phyloP scores from a whole-genome alignment of 2,888 invertebrate genomes.

The Petrolisthes cinctipes region DNA sequence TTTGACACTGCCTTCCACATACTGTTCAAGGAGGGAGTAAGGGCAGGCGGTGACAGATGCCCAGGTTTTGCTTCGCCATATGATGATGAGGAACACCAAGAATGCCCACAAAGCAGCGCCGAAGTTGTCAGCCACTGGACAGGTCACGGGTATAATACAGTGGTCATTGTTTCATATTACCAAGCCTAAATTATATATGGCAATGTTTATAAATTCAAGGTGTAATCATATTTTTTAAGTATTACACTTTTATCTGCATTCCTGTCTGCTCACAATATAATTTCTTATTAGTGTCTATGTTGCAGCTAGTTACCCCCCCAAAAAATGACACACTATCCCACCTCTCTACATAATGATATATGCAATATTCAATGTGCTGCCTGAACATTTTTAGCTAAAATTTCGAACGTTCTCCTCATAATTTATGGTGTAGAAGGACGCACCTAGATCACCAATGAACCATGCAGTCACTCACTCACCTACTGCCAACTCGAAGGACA shows the following conservation, averaged over 20 bases:
- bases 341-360: too few relatives aligned
- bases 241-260: too few relatives aligned
- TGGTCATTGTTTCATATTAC: background rate
- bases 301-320: background rate
- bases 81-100: slow-evolving; percentile 29
- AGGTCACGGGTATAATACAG: too few relatives aligned
- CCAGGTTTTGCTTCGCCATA: slow-evolving; percentile 31
- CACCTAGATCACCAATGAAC: background rate
- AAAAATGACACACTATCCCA: too few relatives aligned
- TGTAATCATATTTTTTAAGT: too few relatives aligned
- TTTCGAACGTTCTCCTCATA: too few relatives aligned
- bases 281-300: background rate
- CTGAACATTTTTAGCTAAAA: too few relatives aligned
- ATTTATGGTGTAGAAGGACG: background rate
- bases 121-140: background rate
- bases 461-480: slow-evolving; percentile 73
- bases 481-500: slow-evolving; percentile 88
- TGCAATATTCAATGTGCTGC: too few relatives aligned
- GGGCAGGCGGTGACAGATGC: slow-evolving; percentile 84
- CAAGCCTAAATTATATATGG: background rate
- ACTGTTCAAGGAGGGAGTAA: slow-evolving; percentile 86
- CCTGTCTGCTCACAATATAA: background rate
- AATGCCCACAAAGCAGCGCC: slow-evolving; percentile 17
- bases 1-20: slow-evolving; percentile 78
- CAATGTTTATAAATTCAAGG: background rate